Evolutionary conservation across 2,797 vertebrate genomes (phyloP).

Genomic region (Centropyge bicolor): DNA sequence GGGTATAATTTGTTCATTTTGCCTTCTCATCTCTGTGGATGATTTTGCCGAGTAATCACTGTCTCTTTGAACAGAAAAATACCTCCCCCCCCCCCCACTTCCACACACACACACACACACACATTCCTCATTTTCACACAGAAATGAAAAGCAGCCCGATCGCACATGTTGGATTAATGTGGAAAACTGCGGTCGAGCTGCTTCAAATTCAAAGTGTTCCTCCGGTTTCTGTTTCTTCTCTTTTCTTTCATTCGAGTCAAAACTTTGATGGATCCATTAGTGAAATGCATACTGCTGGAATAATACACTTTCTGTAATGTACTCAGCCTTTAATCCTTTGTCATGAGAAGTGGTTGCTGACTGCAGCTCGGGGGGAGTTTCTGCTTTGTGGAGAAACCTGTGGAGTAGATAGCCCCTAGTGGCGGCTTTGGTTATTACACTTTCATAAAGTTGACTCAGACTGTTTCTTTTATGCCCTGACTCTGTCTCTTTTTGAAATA

Average conservation of each 20-base stretch:
- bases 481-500: background rate
- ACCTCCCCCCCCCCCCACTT: too few species aligned
- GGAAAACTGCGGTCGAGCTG: slow-evolving; percentile 60
- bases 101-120: slow-evolving; percentile 26
- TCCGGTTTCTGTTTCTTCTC: slow-evolving; percentile 30
- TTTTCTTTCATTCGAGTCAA: slow-evolving; percentile 31
- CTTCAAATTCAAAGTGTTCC: slow-evolving; percentile 45
- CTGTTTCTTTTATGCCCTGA: background rate
- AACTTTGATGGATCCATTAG: slow-evolving; percentile 63
- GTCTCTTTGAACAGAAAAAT: slow-evolving; percentile 53
- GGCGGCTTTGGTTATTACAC: slow-evolving; percentile 49
- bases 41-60: slow-evolving; percentile 54
- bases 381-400: slow-evolving; percentile 63
- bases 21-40: slow-evolving; percentile 51
- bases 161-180: slow-evolving; percentile 65
- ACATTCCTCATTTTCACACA: slow-evolving; percentile 55
- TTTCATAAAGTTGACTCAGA: background rate
- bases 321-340: slow-evolving; percentile 59
- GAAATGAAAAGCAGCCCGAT: slow-evolving; percentile 58
- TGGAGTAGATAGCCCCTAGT: slow-evolving; percentile 83
- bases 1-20: slow-evolving; percentile 61
- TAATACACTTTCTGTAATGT: slow-evolving; percentile 41
- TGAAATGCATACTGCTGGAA: slow-evolving; percentile 50
- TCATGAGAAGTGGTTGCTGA: slow-evolving; percentile 49
- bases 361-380: slow-evolving; percentile 19